phyloP scores from a whole-genome alignment of 1,140 invertebrate species.

The Zeugodacus cucurbitae region DNA sequence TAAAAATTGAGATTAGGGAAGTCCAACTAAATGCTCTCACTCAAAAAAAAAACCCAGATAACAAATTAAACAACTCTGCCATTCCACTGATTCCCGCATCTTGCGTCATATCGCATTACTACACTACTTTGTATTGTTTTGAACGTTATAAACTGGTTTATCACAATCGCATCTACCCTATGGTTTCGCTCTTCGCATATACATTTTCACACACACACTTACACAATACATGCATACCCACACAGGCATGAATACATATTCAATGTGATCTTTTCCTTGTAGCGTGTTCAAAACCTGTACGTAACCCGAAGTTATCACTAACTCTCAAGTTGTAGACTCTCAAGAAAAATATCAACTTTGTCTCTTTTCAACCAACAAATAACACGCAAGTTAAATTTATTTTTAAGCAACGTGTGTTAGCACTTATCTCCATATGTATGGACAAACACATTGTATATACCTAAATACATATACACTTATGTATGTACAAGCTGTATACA shows the following conservation, averaged over 20 bases:
- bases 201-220: neutral
- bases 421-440: slow-evolving; percentile 9
- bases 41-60: slow-evolving; percentile 21
- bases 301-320: neutral
- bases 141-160: slow-evolving; percentile 32
- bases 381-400: slow-evolving; percentile 24
- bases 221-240: neutral
- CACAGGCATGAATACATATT: neutral
- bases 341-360: neutral
- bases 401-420: slow-evolving; percentile 23
- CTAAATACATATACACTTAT: neutral
- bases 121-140: slow-evolving; percentile 21
- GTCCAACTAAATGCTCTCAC: neutral
- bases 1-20: slow-evolving; percentile 22
- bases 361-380: slow-evolving; percentile 29
- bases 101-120: slow-evolving; percentile 35
- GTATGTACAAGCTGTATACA: neutral
- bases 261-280: neutral
- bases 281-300: slow-evolving; percentile 30
- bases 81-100: neutral
- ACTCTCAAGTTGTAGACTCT: neutral
- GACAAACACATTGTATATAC: neutral
- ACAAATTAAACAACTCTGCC: neutral
- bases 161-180: neutral
- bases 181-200: neutral